Conservation (phyloP, 2,888 invertebrate genomes). For the Pheosia gnoma region DNA sequence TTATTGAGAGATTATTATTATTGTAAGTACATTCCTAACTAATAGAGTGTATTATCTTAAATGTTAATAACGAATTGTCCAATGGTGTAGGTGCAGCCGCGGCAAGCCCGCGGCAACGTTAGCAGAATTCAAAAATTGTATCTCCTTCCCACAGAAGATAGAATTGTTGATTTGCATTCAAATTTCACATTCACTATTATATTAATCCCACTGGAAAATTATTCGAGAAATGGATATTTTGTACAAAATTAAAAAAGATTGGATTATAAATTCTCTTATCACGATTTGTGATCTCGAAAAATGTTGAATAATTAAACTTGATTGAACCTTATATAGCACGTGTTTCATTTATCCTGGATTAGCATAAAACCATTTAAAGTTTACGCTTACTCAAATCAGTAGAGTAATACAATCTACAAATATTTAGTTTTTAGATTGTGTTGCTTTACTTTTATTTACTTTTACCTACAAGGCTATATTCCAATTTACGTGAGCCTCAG, state of each 20-base stretch:
- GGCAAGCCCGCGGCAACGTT: slow-evolving; percentile 15
- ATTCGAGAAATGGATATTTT: slow-evolving; percentile 78
- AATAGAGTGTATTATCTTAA: slow-evolving; percentile 76
- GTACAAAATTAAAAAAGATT: slow-evolving; percentile 79
- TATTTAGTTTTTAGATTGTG: no score
- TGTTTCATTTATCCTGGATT: slow-evolving; percentile 48
- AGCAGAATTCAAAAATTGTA: slow-evolving; percentile 62
- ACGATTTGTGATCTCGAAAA: slow-evolving; percentile 78
- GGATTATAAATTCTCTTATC: slow-evolving; percentile 72
- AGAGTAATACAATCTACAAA: no score
- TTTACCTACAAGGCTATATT: no score
- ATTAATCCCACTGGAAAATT: slow-evolving; percentile 63
- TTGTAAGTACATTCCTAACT: slow-evolving; percentile 82
- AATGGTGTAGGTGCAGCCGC: slow-evolving; percentile 42
- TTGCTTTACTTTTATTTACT: no score
- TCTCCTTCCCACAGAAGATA: slow-evolving; percentile 59
- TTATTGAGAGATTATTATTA: slow-evolving; percentile 83
- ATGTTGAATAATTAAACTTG: slow-evolving; percentile 80
- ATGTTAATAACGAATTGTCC: slow-evolving; percentile 75
- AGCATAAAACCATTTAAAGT: not conserved
- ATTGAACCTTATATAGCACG: slow-evolving; percentile 63
- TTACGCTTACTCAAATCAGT: no score
- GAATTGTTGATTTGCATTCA: slow-evolving; percentile 63
- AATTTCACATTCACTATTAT: slow-evolving; percentile 53
- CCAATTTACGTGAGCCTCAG: no score